These are phyloP conservation scores for Hippocampus guttulatus DNA, from an alignment of 2,113 vertebrate genomes.

Conservation along the genomic window DNA sequence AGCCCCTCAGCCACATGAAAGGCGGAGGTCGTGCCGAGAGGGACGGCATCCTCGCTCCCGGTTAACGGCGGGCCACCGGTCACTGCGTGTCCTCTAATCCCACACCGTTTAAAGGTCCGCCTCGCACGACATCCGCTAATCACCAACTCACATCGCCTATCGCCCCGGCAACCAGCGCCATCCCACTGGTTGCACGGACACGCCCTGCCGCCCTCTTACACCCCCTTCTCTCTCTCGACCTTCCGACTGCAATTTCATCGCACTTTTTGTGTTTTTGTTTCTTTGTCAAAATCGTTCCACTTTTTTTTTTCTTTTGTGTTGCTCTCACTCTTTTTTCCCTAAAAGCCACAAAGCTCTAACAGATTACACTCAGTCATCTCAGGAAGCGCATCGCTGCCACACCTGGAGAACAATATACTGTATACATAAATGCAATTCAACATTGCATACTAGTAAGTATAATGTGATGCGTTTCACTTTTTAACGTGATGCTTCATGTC, in stretches of 20 bases:
- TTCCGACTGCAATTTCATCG: conserved; percentile 28
- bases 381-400: too few relatives aligned
- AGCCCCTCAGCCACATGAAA: conserved; percentile 71
- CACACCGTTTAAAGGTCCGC: conserved; percentile 69
- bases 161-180: conserved; percentile 59
- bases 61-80: conserved; percentile 53
- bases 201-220: conserved; percentile 53
- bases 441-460: too few relatives aligned
- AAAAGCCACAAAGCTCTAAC: conserved; percentile 1
- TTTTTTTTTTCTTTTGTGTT: not conserved
- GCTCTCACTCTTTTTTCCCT: not conserved
- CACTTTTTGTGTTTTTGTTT: conserved; percentile 15
- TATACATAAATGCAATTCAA: too few relatives aligned
- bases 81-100: conserved; percentile 68
- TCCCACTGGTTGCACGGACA: conserved; percentile 48
- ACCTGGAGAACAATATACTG: too few relatives aligned
- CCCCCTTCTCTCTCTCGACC: conserved; percentile 23
- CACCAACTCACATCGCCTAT: conserved; percentile 67
- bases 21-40: conserved; percentile 61
- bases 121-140: conserved; percentile 67
- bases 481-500: too few relatives aligned
- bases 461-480: too few relatives aligned
- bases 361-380: conserved; percentile 14
- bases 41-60: conserved; percentile 51
- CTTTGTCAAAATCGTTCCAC: conserved; percentile 6